Evolutionary conservation across 2,113 vertebrate genomes (phyloP), one percentile per base, ranked within the genome.

Genomic region (Excalfactoria chinensis): DNA sequence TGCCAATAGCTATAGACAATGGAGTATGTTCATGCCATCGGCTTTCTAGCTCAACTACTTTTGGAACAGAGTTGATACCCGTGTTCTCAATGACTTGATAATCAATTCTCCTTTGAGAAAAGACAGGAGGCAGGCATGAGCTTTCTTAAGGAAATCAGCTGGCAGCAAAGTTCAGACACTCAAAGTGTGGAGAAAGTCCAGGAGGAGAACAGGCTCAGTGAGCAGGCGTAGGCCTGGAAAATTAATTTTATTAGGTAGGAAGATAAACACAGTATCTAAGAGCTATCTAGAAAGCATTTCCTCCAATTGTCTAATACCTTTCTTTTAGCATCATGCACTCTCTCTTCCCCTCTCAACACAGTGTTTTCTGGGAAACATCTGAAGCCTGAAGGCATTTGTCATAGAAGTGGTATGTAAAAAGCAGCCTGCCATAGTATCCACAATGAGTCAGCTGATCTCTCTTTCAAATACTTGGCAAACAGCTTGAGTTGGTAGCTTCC

Each of bases 231-330:
- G 83, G 88, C 66, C 48, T 53, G 66, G 56, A 21, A 30, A 56
- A 62, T 62, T 10, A 9, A 79, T 82, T 72, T 78, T 62, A 73
- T 55, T 30, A 18, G 48, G 86, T 78, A 72, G 94, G 80, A 78
- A 93, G 92, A 96, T 93, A 77, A 32, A 74, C 21, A 5, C 9
- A 43, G 41, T 79, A 23, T 67, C 67, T 22, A 15, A 68, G 16
- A 91, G 51, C 70, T 92, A 84, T 90, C 86, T 88, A 66, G 19
- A 20, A 92, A 53, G 84, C 69, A 86, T 90, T 96, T 95, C 95
- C 92, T 94, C 28, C 53, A 26, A 75, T 94, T 93, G 92, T 94
- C 67, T 6, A 16, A 28, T 12, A 34, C 64, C 69, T 64, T 19
- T 44, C n/a, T 79, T 73, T 74, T 6, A 59, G 41, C 51, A 77